Percentiles rank a stretch among this genome's conserved stretches.
Evolutionary conservation across 2,888 invertebrate genomes (phyloP).

Genomic region (Phyllotreta cruciferae): DNA sequence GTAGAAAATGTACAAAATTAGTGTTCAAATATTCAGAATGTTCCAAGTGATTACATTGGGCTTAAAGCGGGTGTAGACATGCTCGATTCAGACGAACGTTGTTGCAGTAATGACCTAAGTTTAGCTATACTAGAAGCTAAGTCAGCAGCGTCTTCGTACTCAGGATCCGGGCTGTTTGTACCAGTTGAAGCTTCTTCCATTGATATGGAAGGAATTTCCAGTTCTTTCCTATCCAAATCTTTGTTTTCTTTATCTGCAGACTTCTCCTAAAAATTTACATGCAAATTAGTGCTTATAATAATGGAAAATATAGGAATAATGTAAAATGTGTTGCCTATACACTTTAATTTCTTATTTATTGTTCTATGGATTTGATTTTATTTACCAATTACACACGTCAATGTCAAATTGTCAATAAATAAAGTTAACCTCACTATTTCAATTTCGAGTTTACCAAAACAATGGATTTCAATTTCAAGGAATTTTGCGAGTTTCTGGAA

Average conservation of each 20-base stretch:
- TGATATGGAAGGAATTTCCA: slow-evolving; percentile 48
- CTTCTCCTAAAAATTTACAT: slow-evolving; percentile 14
- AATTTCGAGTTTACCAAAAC: slow-evolving; percentile 10
- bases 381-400: not conserved
- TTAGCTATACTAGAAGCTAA: slow-evolving; percentile 76
- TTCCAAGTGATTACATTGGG: slow-evolving; percentile 52
- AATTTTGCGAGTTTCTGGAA: slow-evolving; percentile 70
- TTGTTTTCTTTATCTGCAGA: slow-evolving; percentile 20
- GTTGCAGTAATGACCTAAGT: slow-evolving; percentile 70
- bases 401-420: not conserved
- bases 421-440: not conserved
- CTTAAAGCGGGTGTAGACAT: slow-evolving; percentile 58
- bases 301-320: not conserved
- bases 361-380: not conserved
- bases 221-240: slow-evolving; percentile 26
- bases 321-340: slow-evolving; percentile 1
- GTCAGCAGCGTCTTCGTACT: slow-evolving; percentile 77
- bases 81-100: slow-evolving; percentile 60
- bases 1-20: slow-evolving; percentile 16
- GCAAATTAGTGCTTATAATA: slow-evolving; percentile 9
- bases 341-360: not conserved
- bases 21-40: not conserved
- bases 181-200: slow-evolving; percentile 44
- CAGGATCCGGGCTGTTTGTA: slow-evolving; percentile 63
- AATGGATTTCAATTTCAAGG: slow-evolving; percentile 64